Evolutionary conservation across 2,113 vertebrate species (phyloP).

Genomic region (Acanthochromis polyacanthus): DNA sequence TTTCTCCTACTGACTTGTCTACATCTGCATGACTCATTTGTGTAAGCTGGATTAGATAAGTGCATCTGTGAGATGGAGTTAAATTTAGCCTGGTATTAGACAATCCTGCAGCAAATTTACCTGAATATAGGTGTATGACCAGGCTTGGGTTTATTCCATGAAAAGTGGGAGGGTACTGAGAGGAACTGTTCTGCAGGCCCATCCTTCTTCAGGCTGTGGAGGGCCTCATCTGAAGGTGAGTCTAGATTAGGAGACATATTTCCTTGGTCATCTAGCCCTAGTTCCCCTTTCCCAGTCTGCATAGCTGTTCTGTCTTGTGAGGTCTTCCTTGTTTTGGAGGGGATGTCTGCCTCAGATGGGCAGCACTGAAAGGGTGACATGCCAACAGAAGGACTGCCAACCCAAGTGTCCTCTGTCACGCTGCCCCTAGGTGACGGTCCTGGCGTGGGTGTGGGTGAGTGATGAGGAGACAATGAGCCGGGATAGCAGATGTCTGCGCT

Average conservation of each 20-base stretch:
- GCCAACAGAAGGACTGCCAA: conserved; percentile 86
- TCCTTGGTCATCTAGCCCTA: conserved; percentile 91
- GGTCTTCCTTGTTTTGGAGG: conserved; percentile 96
- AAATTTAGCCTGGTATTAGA: no score
- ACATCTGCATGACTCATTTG: no score
- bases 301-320: conserved; percentile 93
- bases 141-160: conserved; percentile 99
- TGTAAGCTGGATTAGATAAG: no score
- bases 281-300: conserved; percentile 90
- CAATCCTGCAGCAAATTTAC: conserved; percentile 76
- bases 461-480: conserved; percentile 93
- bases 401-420: conserved; percentile 96
- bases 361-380: conserved; percentile 94
- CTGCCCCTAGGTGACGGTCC: conserved; percentile 96
- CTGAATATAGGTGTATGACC: conserved; percentile 98
- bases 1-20: no score
- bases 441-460: conserved; percentile 95
- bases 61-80: no score
- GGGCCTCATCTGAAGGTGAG: conserved; percentile 89
- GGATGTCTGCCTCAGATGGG: conserved; percentile 94
- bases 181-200: conserved; percentile 95
- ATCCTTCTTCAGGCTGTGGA: conserved; percentile 94
- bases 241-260: conserved; percentile 92
- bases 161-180: conserved; percentile 97
- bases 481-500: conserved; percentile 97